Conservation (phyloP, 2,888 invertebrate species). For the Agrotis segetum region DNA sequence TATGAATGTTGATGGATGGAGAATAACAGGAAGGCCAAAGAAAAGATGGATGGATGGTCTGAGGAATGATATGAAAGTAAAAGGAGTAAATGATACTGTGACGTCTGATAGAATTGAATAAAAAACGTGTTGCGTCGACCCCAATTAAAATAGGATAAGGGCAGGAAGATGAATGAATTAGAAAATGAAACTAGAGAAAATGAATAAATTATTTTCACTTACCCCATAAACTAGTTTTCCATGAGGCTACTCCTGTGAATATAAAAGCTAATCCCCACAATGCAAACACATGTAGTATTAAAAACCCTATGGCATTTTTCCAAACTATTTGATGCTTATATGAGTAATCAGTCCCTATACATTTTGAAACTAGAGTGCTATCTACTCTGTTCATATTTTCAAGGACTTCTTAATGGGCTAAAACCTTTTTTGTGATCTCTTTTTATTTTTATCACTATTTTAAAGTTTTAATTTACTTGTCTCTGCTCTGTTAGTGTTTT, state of each 20-base stretch:
- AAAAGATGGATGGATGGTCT: no score
- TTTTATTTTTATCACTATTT: slow-evolving; percentile 38
- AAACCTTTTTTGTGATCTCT: slow-evolving; percentile 13
- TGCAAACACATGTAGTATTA: slow-evolving; percentile 87
- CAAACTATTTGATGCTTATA: slow-evolving; percentile 91
- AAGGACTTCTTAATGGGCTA: background rate
- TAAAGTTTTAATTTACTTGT: slow-evolving; percentile 47
- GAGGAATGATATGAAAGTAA: no score
- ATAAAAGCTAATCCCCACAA: slow-evolving; percentile 81
- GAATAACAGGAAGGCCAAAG: no score
- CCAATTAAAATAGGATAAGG: no score
- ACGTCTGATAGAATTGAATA: no score
- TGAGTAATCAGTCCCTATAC: slow-evolving; percentile 77
- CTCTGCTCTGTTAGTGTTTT: slow-evolving; percentile 24
- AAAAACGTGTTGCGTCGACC: no score
- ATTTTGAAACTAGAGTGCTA: slow-evolving; percentile 52
- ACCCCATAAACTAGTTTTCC: slow-evolving; percentile 62
- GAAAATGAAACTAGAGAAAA: background rate
- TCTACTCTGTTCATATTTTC: slow-evolving; percentile 30
- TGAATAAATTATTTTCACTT: slow-evolving; percentile 29
- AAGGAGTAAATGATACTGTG: no score
- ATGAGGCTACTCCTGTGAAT: slow-evolving; percentile 62
- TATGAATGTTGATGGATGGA: no score
- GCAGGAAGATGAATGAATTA: no score
- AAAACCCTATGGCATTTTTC: slow-evolving; percentile 92